phyloP scores from a whole-genome alignment of 2,888 invertebrate species.

The Macroteleia sp. region DNA sequence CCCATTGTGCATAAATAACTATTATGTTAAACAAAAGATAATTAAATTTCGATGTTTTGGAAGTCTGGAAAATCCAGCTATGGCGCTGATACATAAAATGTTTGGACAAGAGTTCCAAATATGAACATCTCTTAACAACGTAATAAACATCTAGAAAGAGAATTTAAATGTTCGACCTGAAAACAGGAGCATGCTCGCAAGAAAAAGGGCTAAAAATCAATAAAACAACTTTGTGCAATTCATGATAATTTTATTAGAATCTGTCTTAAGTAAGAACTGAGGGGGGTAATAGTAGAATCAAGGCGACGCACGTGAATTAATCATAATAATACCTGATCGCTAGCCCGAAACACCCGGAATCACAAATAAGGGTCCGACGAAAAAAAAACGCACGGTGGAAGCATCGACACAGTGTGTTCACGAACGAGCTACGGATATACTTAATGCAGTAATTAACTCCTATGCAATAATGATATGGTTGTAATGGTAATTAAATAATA shows the following conservation, averaged over 20 bases:
- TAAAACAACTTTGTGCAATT: slow-evolving; percentile 23
- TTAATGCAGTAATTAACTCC: slow-evolving; percentile 75
- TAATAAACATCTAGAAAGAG: too few relatives aligned
- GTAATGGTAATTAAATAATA: slow-evolving; percentile 78
- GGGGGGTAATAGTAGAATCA: slow-evolving; percentile 37
- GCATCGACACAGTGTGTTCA: slow-evolving; percentile 30
- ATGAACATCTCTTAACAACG: too few relatives aligned
- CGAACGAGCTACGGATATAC: slow-evolving; percentile 65
- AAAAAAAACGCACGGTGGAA: slow-evolving; percentile 29
- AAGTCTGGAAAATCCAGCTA: too few relatives aligned
- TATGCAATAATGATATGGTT: slow-evolving; percentile 79
- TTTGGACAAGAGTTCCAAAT: too few relatives aligned
- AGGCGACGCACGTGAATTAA: slow-evolving; percentile 35
- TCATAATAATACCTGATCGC: slow-evolving; percentile 51
- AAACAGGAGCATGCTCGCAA: too few relatives aligned
- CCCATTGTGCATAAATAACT: too few relatives aligned
- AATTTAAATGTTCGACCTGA: too few relatives aligned
- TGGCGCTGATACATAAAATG: too few relatives aligned
- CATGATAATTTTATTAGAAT: slow-evolving; percentile 57
- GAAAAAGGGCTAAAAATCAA: too few relatives aligned
- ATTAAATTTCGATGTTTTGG: too few relatives aligned
- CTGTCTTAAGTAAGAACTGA: slow-evolving; percentile 47
- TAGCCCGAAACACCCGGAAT: slow-evolving; percentile 53
- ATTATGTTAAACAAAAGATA: too few relatives aligned
- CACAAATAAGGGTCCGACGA: slow-evolving; percentile 41